phyloP scores from a whole-genome alignment of 2,113 vertebrate genomes.

The Sturnira hondurensis region DNA sequence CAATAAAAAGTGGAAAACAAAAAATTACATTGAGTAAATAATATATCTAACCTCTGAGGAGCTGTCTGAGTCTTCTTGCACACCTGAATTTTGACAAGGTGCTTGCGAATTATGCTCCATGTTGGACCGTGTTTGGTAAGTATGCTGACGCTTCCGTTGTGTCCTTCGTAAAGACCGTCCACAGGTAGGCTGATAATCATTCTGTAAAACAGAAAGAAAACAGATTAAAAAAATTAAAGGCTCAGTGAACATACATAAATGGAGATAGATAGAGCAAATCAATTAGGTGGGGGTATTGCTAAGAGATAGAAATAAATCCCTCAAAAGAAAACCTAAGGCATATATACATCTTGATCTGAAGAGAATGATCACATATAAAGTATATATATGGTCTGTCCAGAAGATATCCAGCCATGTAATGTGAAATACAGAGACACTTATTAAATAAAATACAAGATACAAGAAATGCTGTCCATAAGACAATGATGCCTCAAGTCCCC shows the following conservation, averaged over 20 bases:
- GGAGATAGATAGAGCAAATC: background rate
- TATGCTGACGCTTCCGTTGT: slow-evolving; percentile 88
- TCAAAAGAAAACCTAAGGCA: background rate
- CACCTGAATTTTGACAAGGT: slow-evolving; percentile 76
- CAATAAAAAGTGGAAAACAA: background rate
- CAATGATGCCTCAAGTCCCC: too few species aligned
- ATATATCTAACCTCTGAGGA: slow-evolving; percentile 86
- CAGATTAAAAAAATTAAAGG: background rate
- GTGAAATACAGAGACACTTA: too few species aligned
- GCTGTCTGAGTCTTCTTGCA: slow-evolving; percentile 85
- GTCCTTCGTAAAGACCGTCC: slow-evolving; percentile 87
- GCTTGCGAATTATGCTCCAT: slow-evolving; percentile 85
- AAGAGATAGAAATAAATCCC: background rate
- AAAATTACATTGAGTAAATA: background rate
- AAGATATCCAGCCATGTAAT: too few species aligned
- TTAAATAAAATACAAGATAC: too few species aligned
- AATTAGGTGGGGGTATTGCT: background rate
- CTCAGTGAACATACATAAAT: background rate
- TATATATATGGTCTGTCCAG: background rate
- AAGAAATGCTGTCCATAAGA: too few species aligned
- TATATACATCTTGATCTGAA: background rate
- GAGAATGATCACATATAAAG: too few species aligned
- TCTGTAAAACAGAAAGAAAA: slow-evolving; percentile 75
- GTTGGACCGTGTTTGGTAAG: slow-evolving; percentile 95
- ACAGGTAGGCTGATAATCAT: slow-evolving; percentile 79